Percentiles rank a stretch among this genome's conserved stretches.
Evolutionary conservation across 2,888 invertebrate genomes (phyloP).

Genomic region (Deroplatys truncata): DNA sequence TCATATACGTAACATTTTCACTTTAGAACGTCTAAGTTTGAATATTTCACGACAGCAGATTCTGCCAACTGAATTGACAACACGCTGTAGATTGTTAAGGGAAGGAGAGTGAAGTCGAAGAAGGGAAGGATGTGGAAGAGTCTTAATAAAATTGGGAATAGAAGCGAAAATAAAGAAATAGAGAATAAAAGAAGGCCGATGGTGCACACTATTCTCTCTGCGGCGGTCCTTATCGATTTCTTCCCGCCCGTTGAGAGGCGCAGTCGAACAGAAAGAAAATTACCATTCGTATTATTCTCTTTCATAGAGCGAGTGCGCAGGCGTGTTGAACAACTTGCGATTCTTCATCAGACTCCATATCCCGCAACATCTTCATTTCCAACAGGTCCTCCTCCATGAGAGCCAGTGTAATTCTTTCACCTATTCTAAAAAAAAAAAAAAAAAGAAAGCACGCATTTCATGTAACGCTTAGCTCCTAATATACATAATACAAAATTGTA

Average conservation of each 20-base stretch:
- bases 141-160: constrained; percentile 11
- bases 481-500: too few species aligned
- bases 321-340: background rate
- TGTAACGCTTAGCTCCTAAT: too few species aligned
- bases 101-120: background rate
- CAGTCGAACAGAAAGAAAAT: background rate
- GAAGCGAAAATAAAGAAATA: constrained; percentile 1
- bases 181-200: background rate
- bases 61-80: too few species aligned
- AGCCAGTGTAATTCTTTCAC: too few species aligned
- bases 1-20: too few species aligned
- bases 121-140: background rate
- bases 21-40: too few species aligned
- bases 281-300: background rate
- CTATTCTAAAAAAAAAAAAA: too few species aligned
- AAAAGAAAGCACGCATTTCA: too few species aligned
- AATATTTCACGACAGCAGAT: too few species aligned
- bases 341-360: too few species aligned
- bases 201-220: background rate
- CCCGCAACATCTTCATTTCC: too few species aligned
- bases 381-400: too few species aligned
- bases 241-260: background rate
- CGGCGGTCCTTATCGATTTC: background rate
- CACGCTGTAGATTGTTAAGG: background rate
- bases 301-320: background rate